These are phyloP conservation scores for Pogonomyrmex californicus DNA, from an alignment of 1,140 invertebrate genomes.

Conservation along the genomic window DNA sequence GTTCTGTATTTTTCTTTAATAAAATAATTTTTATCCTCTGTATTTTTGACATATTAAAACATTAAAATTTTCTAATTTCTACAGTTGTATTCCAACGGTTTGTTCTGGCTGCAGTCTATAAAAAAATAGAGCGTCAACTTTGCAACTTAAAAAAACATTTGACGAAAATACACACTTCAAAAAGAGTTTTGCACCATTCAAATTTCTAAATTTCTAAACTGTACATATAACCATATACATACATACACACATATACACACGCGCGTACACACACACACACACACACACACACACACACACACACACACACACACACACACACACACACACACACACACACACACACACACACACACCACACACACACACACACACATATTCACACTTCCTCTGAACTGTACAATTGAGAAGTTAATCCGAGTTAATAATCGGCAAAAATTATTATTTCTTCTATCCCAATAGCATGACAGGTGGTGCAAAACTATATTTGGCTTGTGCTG, in stretches of 20 bases:
- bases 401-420: conserved; percentile 6
- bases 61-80: background rate
- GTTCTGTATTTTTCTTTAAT: conserved; percentile 1
- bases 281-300: too few species aligned
- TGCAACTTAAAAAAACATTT: conserved; percentile 6
- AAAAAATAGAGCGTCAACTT: background rate
- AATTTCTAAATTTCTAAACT: conserved; percentile 16
- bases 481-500: conserved; percentile 46
- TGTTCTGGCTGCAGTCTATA: background rate
- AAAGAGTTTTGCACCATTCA: conserved; percentile 46
- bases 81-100: background rate
- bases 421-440: background rate
- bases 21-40: background rate
- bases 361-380: too few species aligned
- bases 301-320: background rate
- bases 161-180: conserved; percentile 13
- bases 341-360: too few species aligned
- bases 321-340: background rate
- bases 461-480: conserved; percentile 21
- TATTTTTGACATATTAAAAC: background rate
- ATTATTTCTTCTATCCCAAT: background rate
- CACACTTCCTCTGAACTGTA: background rate
- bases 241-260: background rate
- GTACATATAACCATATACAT: background rate
- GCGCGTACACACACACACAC: too few species aligned